A percentile compares a stretch with the other conserved stretches of the same genome.
Conservation (phyloP, 2,113 vertebrate genomes). For the Sapayoa aenigma region DNA sequence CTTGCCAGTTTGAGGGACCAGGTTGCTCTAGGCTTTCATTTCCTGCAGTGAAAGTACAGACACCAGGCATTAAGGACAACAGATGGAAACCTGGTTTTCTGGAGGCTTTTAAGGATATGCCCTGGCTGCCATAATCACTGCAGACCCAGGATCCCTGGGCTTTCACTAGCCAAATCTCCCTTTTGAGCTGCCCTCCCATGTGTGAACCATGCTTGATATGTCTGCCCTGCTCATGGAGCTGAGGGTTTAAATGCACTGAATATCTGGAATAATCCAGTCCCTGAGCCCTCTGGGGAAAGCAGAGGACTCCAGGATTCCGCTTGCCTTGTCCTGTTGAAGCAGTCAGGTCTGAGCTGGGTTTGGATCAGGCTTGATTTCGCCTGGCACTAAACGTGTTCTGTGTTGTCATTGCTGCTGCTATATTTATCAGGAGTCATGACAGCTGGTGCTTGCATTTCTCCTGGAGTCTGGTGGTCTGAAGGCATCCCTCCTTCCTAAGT, state of each 20-base stretch:
- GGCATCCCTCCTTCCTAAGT: background rate
- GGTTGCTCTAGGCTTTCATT: background rate
- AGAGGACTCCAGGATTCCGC: background rate
- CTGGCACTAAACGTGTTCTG: background rate
- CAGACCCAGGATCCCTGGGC: background rate
- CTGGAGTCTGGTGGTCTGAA: background rate
- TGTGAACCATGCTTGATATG: rapidly evolving
- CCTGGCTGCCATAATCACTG: background rate
- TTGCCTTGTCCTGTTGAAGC: background rate
- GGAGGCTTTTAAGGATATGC: background rate
- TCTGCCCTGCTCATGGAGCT: rapidly evolving
- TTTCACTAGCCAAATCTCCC: background rate
- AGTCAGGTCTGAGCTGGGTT: background rate
- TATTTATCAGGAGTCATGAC: background rate
- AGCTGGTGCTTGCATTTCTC: background rate
- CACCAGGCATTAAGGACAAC: rapidly evolving
- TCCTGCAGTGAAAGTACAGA: background rate
- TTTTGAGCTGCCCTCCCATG: rapidly evolving
- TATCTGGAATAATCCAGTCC: background rate
- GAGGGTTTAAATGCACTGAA: background rate
- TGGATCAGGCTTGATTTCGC: background rate
- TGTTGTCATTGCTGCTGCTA: background rate
- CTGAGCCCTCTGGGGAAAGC: background rate
- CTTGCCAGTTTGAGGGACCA: background rate
- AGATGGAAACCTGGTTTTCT: background rate